Percentiles rank a stretch among this genome's conserved stretches.
phyloP scores from a whole-genome alignment of 2,797 vertebrate species.

The Pangasius djambal region DNA sequence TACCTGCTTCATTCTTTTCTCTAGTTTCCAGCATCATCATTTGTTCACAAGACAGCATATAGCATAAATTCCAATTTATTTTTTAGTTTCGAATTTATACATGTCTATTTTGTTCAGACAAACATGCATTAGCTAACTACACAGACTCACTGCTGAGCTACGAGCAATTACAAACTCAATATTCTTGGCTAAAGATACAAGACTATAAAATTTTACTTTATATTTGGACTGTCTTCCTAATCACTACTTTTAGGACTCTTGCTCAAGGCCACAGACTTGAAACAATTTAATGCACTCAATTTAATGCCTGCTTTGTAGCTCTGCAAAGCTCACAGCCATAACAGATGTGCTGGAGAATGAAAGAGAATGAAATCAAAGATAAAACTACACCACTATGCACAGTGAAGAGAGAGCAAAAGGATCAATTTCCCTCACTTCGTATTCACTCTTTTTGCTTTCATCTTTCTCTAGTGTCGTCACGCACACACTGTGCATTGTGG shows the following conservation, averaged over 20 bases:
- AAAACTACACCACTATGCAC: constrained; percentile 53
- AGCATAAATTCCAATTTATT: background rate
- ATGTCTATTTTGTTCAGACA: background rate
- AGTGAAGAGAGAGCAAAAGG: constrained; percentile 49
- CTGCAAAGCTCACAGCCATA: constrained; percentile 46
- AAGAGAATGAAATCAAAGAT: constrained; percentile 47
- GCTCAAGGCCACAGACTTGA: constrained; percentile 17
- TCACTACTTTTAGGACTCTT: constrained; percentile 21
- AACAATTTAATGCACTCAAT: constrained; percentile 18
- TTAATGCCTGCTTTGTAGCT: constrained; percentile 9
- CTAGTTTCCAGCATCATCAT: constrained; percentile 30
- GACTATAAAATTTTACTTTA: constrained; percentile 30
- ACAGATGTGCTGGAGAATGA: constrained; percentile 48
- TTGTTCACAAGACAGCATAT: background rate
- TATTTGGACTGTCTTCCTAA: constrained; percentile 15
- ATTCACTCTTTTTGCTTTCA: constrained; percentile 16
- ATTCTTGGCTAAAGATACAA: constrained; percentile 2
- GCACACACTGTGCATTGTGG: constrained; percentile 38
- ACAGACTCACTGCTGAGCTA: constrained; percentile 7
- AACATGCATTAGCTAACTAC: background rate
- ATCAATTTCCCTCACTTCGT: constrained; percentile 1
- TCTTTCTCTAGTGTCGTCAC: constrained; percentile 29
- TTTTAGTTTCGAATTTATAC: background rate
- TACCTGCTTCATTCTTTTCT: constrained; percentile 12
- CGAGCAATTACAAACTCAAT: background rate